Percentiles rank a stretch among this genome's conserved stretches.
phyloP scores from a whole-genome alignment of 2,888 invertebrate species.

The Melinaea marsaeus region DNA sequence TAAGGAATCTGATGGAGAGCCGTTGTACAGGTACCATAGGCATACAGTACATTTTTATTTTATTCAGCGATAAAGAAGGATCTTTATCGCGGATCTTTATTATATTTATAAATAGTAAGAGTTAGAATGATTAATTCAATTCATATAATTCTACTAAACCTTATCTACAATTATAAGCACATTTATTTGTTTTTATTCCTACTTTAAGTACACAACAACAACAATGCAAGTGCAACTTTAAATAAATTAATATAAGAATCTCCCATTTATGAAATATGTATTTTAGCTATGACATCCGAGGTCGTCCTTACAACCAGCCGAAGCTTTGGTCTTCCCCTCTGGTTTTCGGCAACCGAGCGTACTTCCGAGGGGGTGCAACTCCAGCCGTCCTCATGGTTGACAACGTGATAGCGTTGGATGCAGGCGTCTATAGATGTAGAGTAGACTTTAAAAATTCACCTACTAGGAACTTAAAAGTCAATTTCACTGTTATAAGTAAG shows the following conservation, averaged over 20 bases:
- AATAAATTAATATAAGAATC: no score
- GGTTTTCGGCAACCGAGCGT: slow-evolving; percentile 86
- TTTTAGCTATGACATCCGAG: slow-evolving; percentile 87
- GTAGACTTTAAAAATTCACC: slow-evolving; percentile 95
- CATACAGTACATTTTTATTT: neutral
- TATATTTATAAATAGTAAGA: no score
- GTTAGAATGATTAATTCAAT: no score
- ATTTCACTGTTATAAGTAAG: slow-evolving; percentile 94
- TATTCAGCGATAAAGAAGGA: no score
- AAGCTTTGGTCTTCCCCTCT: slow-evolving; percentile 90
- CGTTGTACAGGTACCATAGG: slow-evolving; percentile 86
- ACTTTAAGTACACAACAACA: no score
- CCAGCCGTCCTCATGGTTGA: slow-evolving; percentile 88
- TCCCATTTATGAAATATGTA: no score
- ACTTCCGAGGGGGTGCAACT: slow-evolving; percentile 85
- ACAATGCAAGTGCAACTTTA: no score
- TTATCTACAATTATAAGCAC: no score
- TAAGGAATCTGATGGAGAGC: slow-evolving; percentile 89
- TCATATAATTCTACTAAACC: no score
- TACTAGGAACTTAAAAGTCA: slow-evolving; percentile 92
- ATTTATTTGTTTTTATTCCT: no score
- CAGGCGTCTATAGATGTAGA: slow-evolving; percentile 91
- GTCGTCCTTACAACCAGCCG: slow-evolving; percentile 84
- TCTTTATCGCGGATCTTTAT: no score
- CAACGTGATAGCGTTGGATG: slow-evolving; percentile 86